phyloP scores from a whole-genome alignment of 2,113 vertebrate genomes.

The Oreotrochilus melanogaster region DNA sequence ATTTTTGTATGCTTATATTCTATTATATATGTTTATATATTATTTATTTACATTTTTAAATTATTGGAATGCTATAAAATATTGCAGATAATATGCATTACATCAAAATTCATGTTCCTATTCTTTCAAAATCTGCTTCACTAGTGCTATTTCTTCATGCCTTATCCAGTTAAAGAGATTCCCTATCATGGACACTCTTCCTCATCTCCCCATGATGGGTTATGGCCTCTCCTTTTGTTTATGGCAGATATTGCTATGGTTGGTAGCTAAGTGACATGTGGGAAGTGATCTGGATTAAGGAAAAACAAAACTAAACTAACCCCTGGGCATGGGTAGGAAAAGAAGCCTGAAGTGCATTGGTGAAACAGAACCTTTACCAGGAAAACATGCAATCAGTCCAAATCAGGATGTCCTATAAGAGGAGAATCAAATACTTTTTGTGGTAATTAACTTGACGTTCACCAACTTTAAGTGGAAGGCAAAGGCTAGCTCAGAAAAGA shows the following conservation, averaged over 20 bases:
- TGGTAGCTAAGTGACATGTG: neutral
- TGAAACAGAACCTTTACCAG: neutral
- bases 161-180: neutral
- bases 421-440: neutral
- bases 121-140: neutral
- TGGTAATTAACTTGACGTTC: neutral
- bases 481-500: neutral
- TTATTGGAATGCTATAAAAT: neutral
- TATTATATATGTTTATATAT: neutral
- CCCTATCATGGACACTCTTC: fast-evolving
- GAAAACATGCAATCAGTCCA: neutral
- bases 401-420: neutral
- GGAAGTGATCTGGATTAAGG: neutral
- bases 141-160: neutral
- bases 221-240: neutral
- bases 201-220: neutral
- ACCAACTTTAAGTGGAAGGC: neutral
- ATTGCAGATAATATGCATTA: neutral
- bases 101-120: neutral
- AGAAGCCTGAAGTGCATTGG: neutral
- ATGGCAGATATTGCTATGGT: fast-evolving
- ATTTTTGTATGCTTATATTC: too few relatives aligned
- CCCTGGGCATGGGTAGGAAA: neutral
- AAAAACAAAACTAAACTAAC: neutral
- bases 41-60: neutral